Conservation (phyloP, 2,888 invertebrate species). For the Tenthredo livida region DNA sequence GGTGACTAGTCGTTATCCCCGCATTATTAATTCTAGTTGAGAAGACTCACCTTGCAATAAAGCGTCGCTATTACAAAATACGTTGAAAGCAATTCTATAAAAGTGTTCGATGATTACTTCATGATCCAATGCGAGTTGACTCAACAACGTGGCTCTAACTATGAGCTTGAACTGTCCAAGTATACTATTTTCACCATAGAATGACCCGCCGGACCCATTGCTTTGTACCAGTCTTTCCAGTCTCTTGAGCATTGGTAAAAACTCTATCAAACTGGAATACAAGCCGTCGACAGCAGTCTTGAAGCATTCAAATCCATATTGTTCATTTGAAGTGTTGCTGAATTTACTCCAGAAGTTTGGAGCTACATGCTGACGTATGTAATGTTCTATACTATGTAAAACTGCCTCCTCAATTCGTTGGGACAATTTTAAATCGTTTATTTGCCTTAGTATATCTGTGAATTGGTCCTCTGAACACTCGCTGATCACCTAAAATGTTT, state of each 20-base stretch:
- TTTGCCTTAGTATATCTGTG: conserved; percentile 68
- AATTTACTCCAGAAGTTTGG: conserved; percentile 86
- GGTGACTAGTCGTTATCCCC: not conserved
- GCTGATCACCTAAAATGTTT: conserved; percentile 62
- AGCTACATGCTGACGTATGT: conserved; percentile 82
- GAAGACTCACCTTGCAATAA: conserved; percentile 63
- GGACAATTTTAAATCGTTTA: conserved; percentile 72
- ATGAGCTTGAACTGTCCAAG: conserved; percentile 83
- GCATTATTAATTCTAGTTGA: not conserved
- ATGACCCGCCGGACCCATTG: conserved; percentile 78
- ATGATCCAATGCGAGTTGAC: conserved; percentile 86
- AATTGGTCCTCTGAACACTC: conserved; percentile 75
- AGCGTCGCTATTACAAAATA: conserved; percentile 80
- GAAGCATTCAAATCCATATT: conserved; percentile 84
- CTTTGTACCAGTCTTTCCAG: conserved; percentile 80
- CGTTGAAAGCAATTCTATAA: conserved; percentile 88
- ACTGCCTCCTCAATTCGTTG: conserved; percentile 76
- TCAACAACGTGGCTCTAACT: conserved; percentile 84
- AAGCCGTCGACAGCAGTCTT: conserved; percentile 84
- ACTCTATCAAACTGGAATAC: conserved; percentile 81
- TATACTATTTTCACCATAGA: conserved; percentile 81
- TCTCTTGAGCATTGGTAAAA: conserved; percentile 80
- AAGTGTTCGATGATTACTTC: conserved; percentile 86
- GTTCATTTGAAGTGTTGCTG: conserved; percentile 79
- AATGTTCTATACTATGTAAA: conserved; percentile 81